Evolutionary conservation across 35 echinoderm and acorn worm genomes (phyloP).

Genomic region (Apostichopus japonicus): DNA sequence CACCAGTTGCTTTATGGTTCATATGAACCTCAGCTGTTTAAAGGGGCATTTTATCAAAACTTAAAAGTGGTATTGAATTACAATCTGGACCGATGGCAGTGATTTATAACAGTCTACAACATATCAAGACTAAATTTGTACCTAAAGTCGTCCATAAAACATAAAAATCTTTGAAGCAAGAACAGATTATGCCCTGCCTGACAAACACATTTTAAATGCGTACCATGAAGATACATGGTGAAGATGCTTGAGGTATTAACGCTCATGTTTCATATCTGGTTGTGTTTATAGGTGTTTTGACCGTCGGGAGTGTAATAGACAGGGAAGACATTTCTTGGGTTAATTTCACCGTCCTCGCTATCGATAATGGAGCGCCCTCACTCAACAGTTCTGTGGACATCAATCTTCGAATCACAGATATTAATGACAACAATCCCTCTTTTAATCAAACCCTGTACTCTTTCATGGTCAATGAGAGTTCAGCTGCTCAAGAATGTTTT

Average conservation of each 20-base stretch:
- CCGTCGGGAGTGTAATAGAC: conserved; percentile 64
- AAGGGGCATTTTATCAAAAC: no score
- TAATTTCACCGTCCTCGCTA: conserved; percentile 84
- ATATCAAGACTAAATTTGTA: no score
- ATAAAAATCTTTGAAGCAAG: no score
- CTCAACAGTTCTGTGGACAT: conserved; percentile 66
- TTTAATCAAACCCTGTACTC: conserved; percentile 64
- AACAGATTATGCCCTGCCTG: no score
- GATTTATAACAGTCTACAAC: no score
- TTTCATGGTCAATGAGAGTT: conserved; percentile 69
- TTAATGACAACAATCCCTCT: conserved; percentile 95
- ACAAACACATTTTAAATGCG: no score
- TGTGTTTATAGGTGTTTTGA: conserved; percentile 69
- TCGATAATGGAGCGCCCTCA: conserved; percentile 66
- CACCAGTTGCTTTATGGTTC: no score
- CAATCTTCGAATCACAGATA: conserved; percentile 73
- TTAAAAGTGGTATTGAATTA: no score
- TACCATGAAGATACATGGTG: no score
- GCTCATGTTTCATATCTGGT: background rate
- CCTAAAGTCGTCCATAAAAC: no score
- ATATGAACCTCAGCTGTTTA: no score
- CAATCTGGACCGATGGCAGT: no score
- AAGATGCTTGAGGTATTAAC: background rate
- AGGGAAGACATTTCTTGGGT: conserved; percentile 69
- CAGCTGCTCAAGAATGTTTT: conserved; percentile 50